phyloP scores from a whole-genome alignment of 1,140 invertebrate genomes.

The Bombus impatiens region DNA sequence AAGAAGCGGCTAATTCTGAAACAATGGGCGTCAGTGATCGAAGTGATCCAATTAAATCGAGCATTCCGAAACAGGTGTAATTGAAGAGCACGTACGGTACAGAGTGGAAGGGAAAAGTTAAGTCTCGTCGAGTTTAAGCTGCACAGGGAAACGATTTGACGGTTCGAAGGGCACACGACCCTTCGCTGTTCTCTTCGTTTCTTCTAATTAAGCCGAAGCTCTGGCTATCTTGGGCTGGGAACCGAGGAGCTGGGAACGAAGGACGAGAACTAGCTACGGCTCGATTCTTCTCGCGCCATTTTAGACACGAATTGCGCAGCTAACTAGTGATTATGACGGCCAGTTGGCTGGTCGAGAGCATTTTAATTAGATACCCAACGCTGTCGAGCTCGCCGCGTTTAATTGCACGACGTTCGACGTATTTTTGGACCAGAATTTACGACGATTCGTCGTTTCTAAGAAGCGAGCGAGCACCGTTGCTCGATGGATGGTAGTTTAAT shows the following conservation, averaged over 20 bases:
- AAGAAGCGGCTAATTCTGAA: not conserved
- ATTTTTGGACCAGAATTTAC: not conserved
- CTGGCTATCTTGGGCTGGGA: not conserved
- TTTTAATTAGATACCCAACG: constrained; percentile 30
- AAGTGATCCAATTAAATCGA: constrained; percentile 39
- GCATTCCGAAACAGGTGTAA: constrained; percentile 48
- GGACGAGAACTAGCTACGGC: not conserved
- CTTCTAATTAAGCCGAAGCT: constrained; percentile 57
- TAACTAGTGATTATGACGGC: constrained; percentile 11
- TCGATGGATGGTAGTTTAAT: not conserved
- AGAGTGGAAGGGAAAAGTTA: not conserved
- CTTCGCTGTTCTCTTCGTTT: constrained; percentile 46
- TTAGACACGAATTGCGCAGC: not conserved
- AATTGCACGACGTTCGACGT: not conserved
- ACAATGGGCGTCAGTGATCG: constrained; percentile 38
- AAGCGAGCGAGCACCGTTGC: not conserved
- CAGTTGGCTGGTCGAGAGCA: constrained; percentile 15
- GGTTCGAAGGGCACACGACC: not conserved
- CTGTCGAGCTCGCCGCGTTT: not conserved
- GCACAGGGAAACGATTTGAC: constrained; percentile 23
- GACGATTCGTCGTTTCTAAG: not conserved
- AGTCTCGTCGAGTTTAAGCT: not conserved
- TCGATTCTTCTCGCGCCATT: constrained; percentile 25
- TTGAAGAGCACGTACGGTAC: constrained; percentile 38
- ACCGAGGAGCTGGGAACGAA: too few relatives aligned